A percentile compares a stretch with the other conserved stretches of the same genome.
Evolutionary conservation across 2,888 invertebrate genomes (phyloP).

Genomic region (Ophioninae sp.): DNA sequence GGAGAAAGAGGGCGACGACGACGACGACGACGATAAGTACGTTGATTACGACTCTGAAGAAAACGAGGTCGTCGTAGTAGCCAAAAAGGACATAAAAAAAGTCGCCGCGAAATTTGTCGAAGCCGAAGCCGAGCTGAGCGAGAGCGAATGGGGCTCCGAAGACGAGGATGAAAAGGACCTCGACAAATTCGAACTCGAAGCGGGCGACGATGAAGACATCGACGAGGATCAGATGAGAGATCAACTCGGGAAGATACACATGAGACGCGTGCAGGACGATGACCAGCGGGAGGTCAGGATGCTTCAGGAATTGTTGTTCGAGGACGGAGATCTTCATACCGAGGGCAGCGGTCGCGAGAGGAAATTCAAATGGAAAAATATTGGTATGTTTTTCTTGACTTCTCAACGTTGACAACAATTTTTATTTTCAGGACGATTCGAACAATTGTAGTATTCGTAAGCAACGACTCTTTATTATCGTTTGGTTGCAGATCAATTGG

Average conservation of each 20-base stretch:
- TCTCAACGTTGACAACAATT: not conserved
- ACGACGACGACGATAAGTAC: constrained; percentile 78
- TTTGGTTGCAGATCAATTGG: constrained; percentile 75
- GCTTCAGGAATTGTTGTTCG: constrained; percentile 92
- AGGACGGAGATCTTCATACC: constrained; percentile 92
- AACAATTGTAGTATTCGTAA: not conserved
- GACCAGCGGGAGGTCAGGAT: constrained; percentile 92
- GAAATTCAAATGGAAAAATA: constrained; percentile 93
- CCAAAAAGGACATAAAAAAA: constrained; percentile 79
- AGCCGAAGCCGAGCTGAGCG: constrained; percentile 94
- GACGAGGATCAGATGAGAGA: constrained; percentile 89
- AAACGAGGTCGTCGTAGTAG: constrained; percentile 85
- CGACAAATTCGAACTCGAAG: constrained; percentile 91
- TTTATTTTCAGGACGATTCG: not conserved
- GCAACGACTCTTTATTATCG: constrained; percentile 51
- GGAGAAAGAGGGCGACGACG: constrained; percentile 79
- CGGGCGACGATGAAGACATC: constrained; percentile 91
- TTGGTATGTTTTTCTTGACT: constrained; percentile 81
- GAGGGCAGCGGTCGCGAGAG: constrained; percentile 89
- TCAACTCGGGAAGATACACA: constrained; percentile 92
- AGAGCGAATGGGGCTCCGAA: constrained; percentile 93
- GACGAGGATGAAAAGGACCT: constrained; percentile 92
- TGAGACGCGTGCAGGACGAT: constrained; percentile 93
- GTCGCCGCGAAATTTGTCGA: constrained; percentile 90
- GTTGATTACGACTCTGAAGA: constrained; percentile 93